Evolutionary conservation across 2,888 invertebrate genomes (phyloP), one percentile per base, ranked within the genome.

Genomic region (Cryptocephalus primarius): DNA sequence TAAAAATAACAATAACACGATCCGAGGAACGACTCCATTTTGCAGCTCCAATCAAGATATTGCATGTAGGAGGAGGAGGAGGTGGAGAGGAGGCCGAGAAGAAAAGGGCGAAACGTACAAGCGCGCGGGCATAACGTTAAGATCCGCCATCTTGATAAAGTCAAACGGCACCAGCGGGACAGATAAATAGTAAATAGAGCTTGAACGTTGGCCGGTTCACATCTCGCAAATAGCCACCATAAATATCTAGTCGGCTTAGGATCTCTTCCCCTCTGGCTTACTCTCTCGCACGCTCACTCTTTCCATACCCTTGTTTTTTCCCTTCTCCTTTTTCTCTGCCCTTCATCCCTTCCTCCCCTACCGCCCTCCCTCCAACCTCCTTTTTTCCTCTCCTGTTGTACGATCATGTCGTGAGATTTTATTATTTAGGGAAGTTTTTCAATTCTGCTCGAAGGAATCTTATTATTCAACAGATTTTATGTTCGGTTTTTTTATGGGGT

Each of bases 111-210:
- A 22, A 22, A 22, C 36, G 22, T 40, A 40, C 40, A 40, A 9
- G 40, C 51, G 54, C 47, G 54, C 48, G 50, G 46, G 51, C 54
- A 57, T 55, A 56, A 57, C 55, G 50, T 47, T 48, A 54, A 54
- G 58, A 58, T 53, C 60, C 61, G 62, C 66, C 66, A 67, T 67
- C 66, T 67, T 67, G 66, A 68, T 68, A 66, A 65, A 64, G 64
- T 65, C 62, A 60, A 66, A 67, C 60, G 63, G 62, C 62, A 62
- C 68, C 65, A 49, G 54, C 55, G 67, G 68, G 68, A 65, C 62
- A 65, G 62, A 68, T 68, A 68, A 67, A 68, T 67, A 68, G 66
- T 67, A 65, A 67, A 68, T 67, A 67, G 67, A 63, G 64, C 63
- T 57, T 60, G 63, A 61, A 60, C 60, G 59, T 60, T 61, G 60